Evolutionary conservation across 2,888 invertebrate species (phyloP).

Genomic region (Hipparchia semele): DNA sequence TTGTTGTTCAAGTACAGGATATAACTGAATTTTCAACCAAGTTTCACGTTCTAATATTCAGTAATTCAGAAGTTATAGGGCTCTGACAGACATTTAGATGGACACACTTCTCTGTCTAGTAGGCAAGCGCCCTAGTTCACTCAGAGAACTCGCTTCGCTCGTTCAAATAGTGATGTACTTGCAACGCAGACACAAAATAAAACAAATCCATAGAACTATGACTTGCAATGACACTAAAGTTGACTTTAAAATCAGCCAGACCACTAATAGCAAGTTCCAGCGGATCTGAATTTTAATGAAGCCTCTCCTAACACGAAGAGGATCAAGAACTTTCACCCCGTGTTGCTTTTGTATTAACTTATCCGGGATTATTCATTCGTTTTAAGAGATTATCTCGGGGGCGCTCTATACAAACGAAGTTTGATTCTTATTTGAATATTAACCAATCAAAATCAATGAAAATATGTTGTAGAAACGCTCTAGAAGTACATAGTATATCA

Average conservation of each 20-base stretch:
- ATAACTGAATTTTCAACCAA: no score
- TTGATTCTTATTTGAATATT: neutral
- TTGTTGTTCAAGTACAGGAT: no score
- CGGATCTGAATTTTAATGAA: slow-evolving; percentile 41
- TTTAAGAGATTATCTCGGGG: neutral
- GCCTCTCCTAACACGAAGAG: slow-evolving; percentile 1
- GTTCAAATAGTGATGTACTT: no score
- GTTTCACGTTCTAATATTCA: no score
- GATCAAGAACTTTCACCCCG: slow-evolving; percentile 10
- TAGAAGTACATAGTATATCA: no score
- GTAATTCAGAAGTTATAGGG: no score
- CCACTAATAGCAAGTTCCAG: slow-evolving; percentile 29
- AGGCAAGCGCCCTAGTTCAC: no score
- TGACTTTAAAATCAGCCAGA: slow-evolving; percentile 10
- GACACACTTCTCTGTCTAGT: no score
- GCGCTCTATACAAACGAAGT: neutral
- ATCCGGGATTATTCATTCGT: slow-evolving; percentile 13
- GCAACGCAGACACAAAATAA: no score
- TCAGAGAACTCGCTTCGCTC: no score
- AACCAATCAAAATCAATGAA: neutral
- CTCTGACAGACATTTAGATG: no score
- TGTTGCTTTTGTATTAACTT: slow-evolving; percentile 19
- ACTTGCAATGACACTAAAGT: slow-evolving; percentile 11
- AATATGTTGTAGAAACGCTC: no score
- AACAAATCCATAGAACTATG: neutral